Evolutionary conservation across 2,113 vertebrate genomes (phyloP).

Genomic region (Gracilinanus agilis): DNA sequence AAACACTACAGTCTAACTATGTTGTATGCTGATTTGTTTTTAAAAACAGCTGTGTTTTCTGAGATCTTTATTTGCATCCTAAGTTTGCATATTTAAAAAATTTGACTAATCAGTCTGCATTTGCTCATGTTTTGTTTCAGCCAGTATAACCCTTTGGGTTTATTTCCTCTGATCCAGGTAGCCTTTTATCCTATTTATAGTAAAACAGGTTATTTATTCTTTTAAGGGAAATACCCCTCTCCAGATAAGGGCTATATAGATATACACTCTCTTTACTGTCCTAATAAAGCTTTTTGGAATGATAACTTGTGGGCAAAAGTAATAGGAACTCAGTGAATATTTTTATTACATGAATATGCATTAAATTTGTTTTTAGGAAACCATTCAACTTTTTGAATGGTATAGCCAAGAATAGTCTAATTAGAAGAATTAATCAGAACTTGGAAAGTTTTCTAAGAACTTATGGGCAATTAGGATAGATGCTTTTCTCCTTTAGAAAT

Average conservation of each 20-base stretch:
- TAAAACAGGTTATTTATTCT: neutral
- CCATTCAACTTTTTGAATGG: constrained; percentile 54
- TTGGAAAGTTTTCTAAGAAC: constrained; percentile 55
- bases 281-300: constrained; percentile 48
- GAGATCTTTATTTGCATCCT: constrained; percentile 61
- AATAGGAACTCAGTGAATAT: constrained; percentile 43
- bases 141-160: constrained; percentile 48
- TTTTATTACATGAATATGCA: constrained; percentile 66
- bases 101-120: constrained; percentile 57
- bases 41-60: constrained; percentile 40
- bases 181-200: neutral
- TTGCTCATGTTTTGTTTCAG: constrained; percentile 34
- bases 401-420: constrained; percentile 49
- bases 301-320: neutral
- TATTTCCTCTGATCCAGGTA: neutral
- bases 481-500: constrained; percentile 35
- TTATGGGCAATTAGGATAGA: constrained; percentile 4
- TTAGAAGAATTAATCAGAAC: constrained; percentile 60
- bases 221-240: constrained; percentile 36
- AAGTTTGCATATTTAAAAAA: constrained; percentile 56
- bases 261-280: neutral
- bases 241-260: constrained; percentile 2
- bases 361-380: constrained; percentile 58
- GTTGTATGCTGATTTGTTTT: constrained; percentile 69
- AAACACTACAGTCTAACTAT: constrained; percentile 30